Percentiles rank a stretch among this genome's conserved stretches.
Evolutionary conservation across 2,888 invertebrate species (phyloP).

Genomic region (Synanthedon formicaeformis): DNA sequence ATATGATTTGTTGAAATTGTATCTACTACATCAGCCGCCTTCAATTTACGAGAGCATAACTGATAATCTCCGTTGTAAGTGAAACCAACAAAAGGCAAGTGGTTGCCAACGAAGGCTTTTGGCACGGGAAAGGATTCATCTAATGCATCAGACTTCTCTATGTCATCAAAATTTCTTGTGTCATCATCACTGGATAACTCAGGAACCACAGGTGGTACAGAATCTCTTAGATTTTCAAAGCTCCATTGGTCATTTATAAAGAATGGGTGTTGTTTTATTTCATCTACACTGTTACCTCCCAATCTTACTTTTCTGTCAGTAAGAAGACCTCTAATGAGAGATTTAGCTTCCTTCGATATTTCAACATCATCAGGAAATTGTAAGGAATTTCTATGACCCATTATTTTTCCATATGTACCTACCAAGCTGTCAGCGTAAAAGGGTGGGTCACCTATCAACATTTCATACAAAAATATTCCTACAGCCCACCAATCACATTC

Average conservation of each 20-base stretch:
- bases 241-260: constrained; percentile 98
- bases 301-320: constrained; percentile 91
- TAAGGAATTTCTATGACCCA: constrained; percentile 97
- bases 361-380: constrained; percentile 96
- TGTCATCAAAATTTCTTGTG: constrained; percentile 98
- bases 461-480: constrained; percentile 98
- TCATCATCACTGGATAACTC: constrained; percentile 96
- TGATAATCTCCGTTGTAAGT: constrained; percentile 96
- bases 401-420: constrained; percentile 98
- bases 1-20: constrained; percentile 73
- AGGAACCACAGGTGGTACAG: constrained; percentile 97
- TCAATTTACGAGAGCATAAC: constrained; percentile 67
- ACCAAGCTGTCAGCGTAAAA: constrained; percentile 99
- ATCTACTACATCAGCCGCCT: constrained; percentile 73
- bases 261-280: constrained; percentile 95
- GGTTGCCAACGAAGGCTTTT: constrained; percentile 98
- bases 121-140: constrained; percentile 96
- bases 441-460: constrained; percentile 98
- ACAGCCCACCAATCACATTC: constrained; percentile 99
- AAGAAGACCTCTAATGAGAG: constrained; percentile 92
- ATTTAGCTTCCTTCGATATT: constrained; percentile 88
- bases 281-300: constrained; percentile 92
- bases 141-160: constrained; percentile 92
- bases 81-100: constrained; percentile 98
- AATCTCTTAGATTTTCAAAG: constrained; percentile 93